Percentiles rank a stretch among this genome's conserved stretches.
These are phyloP conservation scores for Amblyopsis hoosieri DNA, from an alignment of 2,797 vertebrate species.

Conservation along the genomic window DNA sequence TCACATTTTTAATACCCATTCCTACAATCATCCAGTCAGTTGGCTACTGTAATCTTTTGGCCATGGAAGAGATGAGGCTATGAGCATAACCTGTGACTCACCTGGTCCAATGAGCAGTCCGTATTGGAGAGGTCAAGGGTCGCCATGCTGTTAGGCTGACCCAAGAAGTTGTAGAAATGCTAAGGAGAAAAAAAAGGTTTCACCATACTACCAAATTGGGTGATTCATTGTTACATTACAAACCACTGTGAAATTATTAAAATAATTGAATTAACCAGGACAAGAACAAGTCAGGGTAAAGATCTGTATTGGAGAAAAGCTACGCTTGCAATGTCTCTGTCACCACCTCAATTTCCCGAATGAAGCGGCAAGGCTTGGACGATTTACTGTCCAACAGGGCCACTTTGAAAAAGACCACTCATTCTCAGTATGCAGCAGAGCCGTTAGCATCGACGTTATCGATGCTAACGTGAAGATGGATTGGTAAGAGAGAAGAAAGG, in stretches of 20 bases:
- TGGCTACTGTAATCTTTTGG: neutral
- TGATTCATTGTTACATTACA: no score
- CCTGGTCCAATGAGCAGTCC: slow-evolving; percentile 93
- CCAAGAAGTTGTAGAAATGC: slow-evolving; percentile 92
- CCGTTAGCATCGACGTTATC: slow-evolving; percentile 15
- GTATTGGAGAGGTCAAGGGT: slow-evolving; percentile 95
- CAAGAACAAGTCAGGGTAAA: no score
- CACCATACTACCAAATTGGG: neutral
- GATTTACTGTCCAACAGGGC: slow-evolving; percentile 25
- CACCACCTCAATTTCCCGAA: no score
- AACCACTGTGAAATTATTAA: no score
- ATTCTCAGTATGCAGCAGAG: slow-evolving; percentile 16
- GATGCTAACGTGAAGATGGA: slow-evolving; percentile 17
- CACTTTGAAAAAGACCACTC: slow-evolving; percentile 9
- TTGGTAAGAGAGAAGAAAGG: slow-evolving; percentile 1
- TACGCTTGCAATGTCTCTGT: no score
- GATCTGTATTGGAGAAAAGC: no score
- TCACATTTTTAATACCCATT: neutral
- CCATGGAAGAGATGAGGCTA: neutral
- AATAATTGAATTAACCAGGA: no score
- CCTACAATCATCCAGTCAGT: neutral
- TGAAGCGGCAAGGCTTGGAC: neutral
- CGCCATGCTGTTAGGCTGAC: slow-evolving; percentile 88
- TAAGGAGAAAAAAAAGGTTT: slow-evolving; percentile 52
- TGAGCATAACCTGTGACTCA: slow-evolving; percentile 56